Percentiles rank a stretch among this genome's conserved stretches.
phyloP scores from a whole-genome alignment of 2,113 vertebrate genomes.

The Amphiprion percula region DNA sequence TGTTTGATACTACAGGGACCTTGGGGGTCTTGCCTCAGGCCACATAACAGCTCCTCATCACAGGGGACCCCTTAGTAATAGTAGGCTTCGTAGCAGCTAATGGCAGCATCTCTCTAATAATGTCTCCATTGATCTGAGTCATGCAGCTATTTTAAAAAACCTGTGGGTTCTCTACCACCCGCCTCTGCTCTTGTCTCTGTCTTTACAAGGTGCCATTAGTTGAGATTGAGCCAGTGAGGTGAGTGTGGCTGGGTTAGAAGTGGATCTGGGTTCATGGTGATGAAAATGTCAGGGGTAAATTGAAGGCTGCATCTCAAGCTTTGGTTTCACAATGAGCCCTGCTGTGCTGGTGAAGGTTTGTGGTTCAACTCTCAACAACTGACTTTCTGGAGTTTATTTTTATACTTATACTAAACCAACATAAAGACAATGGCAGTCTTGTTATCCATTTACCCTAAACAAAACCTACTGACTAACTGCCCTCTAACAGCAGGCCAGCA shows the following conservation, averaged over 20 bases:
- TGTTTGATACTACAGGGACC: slow-evolving; percentile 34
- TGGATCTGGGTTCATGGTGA: slow-evolving; percentile 43
- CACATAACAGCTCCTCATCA: slow-evolving; percentile 61
- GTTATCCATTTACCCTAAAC: slow-evolving; percentile 1
- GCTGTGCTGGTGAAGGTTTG: slow-evolving; percentile 26
- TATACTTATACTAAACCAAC: slow-evolving; percentile 8
- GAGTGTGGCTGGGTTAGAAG: slow-evolving; percentile 45
- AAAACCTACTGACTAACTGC: slow-evolving; percentile 1
- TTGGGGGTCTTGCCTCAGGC: slow-evolving; percentile 62
- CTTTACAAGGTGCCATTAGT: slow-evolving; percentile 66
- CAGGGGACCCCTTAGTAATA: slow-evolving; percentile 57
- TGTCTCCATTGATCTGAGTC: slow-evolving; percentile 55
- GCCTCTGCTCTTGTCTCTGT: slow-evolving; percentile 31
- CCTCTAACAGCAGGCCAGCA: neutral
- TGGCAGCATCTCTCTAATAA: slow-evolving; percentile 59
- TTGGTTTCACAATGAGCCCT: slow-evolving; percentile 38
- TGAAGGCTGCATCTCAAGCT: slow-evolving; percentile 41
- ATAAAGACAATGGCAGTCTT: slow-evolving; percentile 34
- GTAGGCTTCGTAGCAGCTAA: slow-evolving; percentile 51
- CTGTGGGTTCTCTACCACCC: slow-evolving; percentile 18
- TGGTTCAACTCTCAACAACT: slow-evolving; percentile 33
- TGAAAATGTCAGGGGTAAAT: slow-evolving; percentile 49
- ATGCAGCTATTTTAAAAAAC: slow-evolving; percentile 46
- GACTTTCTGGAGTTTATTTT: slow-evolving; percentile 44
- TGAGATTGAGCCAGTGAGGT: slow-evolving; percentile 35